Evolutionary conservation across 2,888 invertebrate species (phyloP), one percentile per base, ranked within the genome.

Genomic region (Synergus laeviventris): DNA sequence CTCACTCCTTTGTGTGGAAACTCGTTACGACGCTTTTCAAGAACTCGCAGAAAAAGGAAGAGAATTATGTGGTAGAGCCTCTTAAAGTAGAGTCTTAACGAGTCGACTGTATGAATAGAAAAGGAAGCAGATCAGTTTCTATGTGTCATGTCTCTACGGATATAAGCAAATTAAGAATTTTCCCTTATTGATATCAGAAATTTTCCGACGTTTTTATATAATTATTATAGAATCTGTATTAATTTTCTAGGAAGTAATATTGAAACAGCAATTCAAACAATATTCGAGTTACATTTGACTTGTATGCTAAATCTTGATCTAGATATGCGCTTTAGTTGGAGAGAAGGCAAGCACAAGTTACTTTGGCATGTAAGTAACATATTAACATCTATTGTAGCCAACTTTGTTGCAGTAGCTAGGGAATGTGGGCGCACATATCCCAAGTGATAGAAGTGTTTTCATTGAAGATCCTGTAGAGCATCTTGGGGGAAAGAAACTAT

Each of bases 401-500:
- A 49, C 24, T 70, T 49, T 24, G 49, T 49, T 49, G 24, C 45
- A 70, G 36, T 31, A 36, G 42, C 45, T 31, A 24, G 70, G n/a
- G 31, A 49, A 49, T 70, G 49, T 70, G 21, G 18, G 56, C 45
- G 49, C 49, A 49, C 49, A 49, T n/a, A 49, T 70, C 16, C 70
- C 70, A 70, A 45, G 70, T 70, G 49, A 36, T n/a, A 45, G 45
- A 49, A 70, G 70, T 70, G 70, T 49, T 70, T 70, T 70, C 49
- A 49, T 49, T 45, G 49, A 70, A 49, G 36, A 49, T 70, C 45
- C 45, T n/a, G n/a, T 31, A n/a, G 31, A 36, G 49, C 31, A 49
- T 49, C 70, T 70, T 70, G 11, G 31, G 49, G 70, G 70, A 70
- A 70, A 70, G 45, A 70, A 70, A 70, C 70, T 70, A 70, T 70